Evolutionary conservation across 23 tunicate species (phyloP).

Genomic region (Corella eumyota): DNA sequence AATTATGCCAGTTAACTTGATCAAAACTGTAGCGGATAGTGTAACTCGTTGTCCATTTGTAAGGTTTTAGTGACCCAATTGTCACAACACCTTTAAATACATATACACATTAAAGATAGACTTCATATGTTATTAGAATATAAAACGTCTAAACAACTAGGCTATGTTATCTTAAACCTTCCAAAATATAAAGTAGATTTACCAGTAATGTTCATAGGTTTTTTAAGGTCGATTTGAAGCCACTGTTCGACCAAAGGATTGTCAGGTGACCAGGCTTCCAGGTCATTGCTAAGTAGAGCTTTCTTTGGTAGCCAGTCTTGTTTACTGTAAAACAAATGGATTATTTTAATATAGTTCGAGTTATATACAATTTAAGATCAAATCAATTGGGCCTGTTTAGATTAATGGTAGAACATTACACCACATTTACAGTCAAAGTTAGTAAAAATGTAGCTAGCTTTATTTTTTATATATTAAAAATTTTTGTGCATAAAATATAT

Average conservation of each 20-base stretch:
- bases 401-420: too few species aligned
- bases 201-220: slow-evolving; percentile 58
- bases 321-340: slow-evolving; percentile 3
- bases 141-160: too few species aligned
- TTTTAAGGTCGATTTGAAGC: slow-evolving; percentile 59
- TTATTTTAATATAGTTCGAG: too few species aligned
- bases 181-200: too few species aligned
- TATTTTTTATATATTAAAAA: neutral
- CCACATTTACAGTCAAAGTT: too few species aligned
- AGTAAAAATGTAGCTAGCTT: too few species aligned
- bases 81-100: slow-evolving; percentile 39
- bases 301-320: slow-evolving; percentile 34
- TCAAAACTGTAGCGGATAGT: slow-evolving; percentile 48
- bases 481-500: neutral
- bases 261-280: slow-evolving; percentile 65
- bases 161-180: too few species aligned
- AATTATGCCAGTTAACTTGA: slow-evolving; percentile 27
- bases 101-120: too few species aligned
- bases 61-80: slow-evolving; percentile 32
- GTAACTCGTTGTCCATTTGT: slow-evolving; percentile 30
- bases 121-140: too few species aligned
- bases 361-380: too few species aligned
- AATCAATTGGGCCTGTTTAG: too few species aligned
- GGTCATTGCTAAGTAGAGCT: slow-evolving; percentile 18
- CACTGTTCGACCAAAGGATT: slow-evolving; percentile 44